These are phyloP conservation scores for Australoheros scitulus DNA, from an alignment of 2,113 vertebrate genomes.

Conservation along the genomic window DNA sequence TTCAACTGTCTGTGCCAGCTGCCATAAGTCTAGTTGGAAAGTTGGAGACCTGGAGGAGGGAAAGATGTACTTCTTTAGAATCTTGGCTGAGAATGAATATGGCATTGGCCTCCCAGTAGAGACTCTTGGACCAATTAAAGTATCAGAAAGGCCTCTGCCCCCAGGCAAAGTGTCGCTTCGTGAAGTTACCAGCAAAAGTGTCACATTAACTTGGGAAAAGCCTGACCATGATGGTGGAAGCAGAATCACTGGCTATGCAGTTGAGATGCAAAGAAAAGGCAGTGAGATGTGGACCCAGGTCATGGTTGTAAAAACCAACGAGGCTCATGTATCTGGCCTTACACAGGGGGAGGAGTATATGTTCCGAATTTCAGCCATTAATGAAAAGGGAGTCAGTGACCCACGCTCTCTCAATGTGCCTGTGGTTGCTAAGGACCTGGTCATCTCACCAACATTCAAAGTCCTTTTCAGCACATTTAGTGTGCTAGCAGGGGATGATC, in stretches of 20 bases:
- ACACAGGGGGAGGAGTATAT: slow-evolving; percentile 96
- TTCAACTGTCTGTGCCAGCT: slow-evolving; percentile 91
- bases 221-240: slow-evolving; percentile 98
- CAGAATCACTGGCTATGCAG: slow-evolving; percentile 93
- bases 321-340: slow-evolving; percentile 87
- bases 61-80: slow-evolving; percentile 93
- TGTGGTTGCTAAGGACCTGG: slow-evolving; percentile 93
- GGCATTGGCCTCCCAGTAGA: slow-evolving; percentile 95
- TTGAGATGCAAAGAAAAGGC: slow-evolving; percentile 97
- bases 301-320: slow-evolving; percentile 90
- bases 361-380: slow-evolving; percentile 93
- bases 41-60: slow-evolving; percentile 92
- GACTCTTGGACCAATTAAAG: slow-evolving; percentile 91
- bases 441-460: slow-evolving; percentile 93
- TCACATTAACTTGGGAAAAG: slow-evolving; percentile 95
- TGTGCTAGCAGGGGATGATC: slow-evolving; percentile 93
- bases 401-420: slow-evolving; percentile 90
- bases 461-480: slow-evolving; percentile 91
- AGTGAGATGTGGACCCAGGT: slow-evolving; percentile 96
- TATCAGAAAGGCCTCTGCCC: slow-evolving; percentile 95
- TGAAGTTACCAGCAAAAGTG: slow-evolving; percentile 91
- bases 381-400: slow-evolving; percentile 97
- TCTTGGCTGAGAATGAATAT: slow-evolving; percentile 97
- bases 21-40: slow-evolving; percentile 96
- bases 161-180: slow-evolving; percentile 93